These are phyloP conservation scores for Mustelus asterias DNA, from an alignment of 2,113 vertebrate genomes.

Conservation along the genomic window DNA sequence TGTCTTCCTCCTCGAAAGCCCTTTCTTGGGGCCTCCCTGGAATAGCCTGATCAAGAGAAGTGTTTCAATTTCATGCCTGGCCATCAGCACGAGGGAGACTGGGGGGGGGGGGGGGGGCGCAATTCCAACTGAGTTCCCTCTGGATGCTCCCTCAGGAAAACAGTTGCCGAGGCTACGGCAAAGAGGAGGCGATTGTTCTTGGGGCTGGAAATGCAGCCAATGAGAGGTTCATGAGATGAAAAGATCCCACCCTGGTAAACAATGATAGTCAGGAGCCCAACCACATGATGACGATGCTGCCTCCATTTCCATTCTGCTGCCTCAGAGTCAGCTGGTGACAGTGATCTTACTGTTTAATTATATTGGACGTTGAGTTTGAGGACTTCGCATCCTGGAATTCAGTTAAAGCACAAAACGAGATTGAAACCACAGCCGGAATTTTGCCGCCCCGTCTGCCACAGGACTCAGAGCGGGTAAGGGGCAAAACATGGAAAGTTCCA, in stretches of 20 bases:
- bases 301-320: neutral
- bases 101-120: neutral
- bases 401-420: neutral
- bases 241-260: neutral
- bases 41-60: too few relatives aligned
- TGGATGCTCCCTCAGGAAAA: neutral
- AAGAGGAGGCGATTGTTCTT: neutral
- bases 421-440: neutral
- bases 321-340: neutral
- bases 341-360: neutral
- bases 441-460: too few relatives aligned
- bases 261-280: neutral
- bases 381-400: neutral
- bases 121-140: neutral
- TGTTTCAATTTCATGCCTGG: neutral
- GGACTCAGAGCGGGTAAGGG: too few relatives aligned
- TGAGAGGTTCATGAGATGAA: neutral
- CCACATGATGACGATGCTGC: neutral
- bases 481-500: too few relatives aligned
- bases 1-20: neutral
- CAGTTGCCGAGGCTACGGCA: neutral
- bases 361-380: neutral
- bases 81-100: neutral
- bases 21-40: neutral
- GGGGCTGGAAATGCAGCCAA: neutral